Conservation (phyloP, 2,797 vertebrate species). For the Pterois miles region DNA sequence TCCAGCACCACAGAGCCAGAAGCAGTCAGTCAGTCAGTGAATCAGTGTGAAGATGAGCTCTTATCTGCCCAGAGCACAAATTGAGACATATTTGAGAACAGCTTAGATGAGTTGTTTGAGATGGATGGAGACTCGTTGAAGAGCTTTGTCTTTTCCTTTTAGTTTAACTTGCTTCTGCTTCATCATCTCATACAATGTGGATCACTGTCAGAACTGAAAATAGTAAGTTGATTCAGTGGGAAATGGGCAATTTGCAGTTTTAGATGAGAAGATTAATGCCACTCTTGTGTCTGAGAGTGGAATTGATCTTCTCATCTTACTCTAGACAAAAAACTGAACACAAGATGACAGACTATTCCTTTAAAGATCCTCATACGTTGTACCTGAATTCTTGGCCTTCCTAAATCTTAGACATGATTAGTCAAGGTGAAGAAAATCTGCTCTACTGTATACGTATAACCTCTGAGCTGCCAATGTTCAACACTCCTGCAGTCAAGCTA, state of each 20-base stretch:
- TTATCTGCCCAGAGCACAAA: slow-evolving; percentile 17
- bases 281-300: background rate
- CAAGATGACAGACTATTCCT: background rate
- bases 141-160: background rate
- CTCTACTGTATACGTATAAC: background rate
- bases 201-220: background rate
- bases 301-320: background rate
- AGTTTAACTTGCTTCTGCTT: background rate
- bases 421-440: slow-evolving; percentile 7
- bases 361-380: slow-evolving; percentile 18
- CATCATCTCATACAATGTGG: background rate
- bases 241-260: background rate
- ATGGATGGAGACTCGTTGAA: background rate
- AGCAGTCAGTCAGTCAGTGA: background rate
- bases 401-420: slow-evolving; percentile 15
- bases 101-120: slow-evolving; percentile 2
- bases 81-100: slow-evolving; percentile 1
- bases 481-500: slow-evolving; percentile 27
- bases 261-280: background rate
- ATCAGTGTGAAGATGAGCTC: slow-evolving; percentile 7
- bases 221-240: background rate
- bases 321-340: background rate
- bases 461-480: slow-evolving; percentile 22
- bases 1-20: background rate
- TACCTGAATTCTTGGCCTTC: background rate